Evolutionary conservation across 2,888 invertebrate genomes (phyloP).

Genomic region (Carpatolechia fugitivella): DNA sequence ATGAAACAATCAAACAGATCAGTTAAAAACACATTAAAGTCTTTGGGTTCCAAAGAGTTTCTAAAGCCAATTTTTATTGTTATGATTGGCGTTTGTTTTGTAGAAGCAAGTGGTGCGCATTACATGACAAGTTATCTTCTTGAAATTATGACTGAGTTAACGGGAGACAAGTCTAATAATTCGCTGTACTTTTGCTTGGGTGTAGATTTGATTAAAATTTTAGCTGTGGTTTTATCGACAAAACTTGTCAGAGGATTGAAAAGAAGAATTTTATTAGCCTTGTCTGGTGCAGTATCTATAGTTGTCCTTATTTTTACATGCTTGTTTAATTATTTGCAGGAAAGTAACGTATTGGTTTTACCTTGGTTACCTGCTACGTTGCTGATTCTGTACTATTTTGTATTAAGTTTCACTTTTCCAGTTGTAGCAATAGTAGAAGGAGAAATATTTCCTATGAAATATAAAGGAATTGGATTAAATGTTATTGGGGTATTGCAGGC

Average conservation of each 20-base stretch:
- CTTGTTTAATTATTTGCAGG: neutral
- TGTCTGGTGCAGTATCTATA: neutral
- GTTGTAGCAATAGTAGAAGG: neutral
- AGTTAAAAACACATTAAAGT: slow-evolving; percentile 12
- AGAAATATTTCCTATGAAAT: slow-evolving; percentile 13
- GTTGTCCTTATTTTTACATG: neutral
- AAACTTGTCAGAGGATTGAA: neutral
- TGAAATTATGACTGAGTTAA: neutral
- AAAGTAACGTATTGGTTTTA: neutral
- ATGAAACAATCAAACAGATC: neutral
- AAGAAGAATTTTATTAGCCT: neutral
- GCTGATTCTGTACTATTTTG: neutral
- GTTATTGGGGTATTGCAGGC: neutral
- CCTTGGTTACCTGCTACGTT: neutral
- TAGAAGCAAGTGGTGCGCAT: neutral
- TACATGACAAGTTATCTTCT: neutral
- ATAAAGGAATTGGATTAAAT: neutral
- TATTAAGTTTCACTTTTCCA: neutral
- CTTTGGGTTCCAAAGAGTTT: slow-evolving; percentile 14
- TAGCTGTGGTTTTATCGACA: neutral
- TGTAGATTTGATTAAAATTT: neutral
- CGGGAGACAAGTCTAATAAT: neutral
- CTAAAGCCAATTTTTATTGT: neutral
- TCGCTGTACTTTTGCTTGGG: neutral
- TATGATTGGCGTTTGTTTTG: neutral